Conservation (phyloP, 2,797 vertebrate genomes). For the Arnoldichthys spilopterus region DNA sequence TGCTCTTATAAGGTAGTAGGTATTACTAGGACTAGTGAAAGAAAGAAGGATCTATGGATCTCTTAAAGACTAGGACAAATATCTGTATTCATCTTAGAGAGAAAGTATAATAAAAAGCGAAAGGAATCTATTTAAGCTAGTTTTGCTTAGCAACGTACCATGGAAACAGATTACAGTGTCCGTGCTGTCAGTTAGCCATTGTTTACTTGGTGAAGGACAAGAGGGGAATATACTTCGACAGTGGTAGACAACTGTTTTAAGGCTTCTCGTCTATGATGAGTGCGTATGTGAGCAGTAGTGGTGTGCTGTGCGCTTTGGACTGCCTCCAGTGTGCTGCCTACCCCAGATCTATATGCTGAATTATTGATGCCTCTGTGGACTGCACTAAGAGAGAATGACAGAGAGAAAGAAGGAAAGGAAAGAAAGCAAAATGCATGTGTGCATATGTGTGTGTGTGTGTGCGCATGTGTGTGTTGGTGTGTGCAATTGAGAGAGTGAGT, state of each 20-base stretch:
- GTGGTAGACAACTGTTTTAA: conserved; percentile 33
- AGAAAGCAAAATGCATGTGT: conserved; percentile 43
- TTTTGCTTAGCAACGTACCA: conserved; percentile 1
- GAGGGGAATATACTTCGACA: conserved; percentile 38
- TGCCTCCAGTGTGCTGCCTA: conserved; percentile 66
- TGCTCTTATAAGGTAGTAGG: no score
- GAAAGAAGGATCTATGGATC: no score
- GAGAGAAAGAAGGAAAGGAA: conserved; percentile 21
- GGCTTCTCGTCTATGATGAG: conserved; percentile 35
- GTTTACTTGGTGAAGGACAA: conserved; percentile 29
- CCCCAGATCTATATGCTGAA: conserved; percentile 76
- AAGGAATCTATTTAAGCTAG: conserved; percentile 4
- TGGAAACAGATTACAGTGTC: neutral
- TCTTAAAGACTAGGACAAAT: neutral
- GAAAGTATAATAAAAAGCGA: neutral
- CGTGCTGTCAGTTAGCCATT: conserved; percentile 2
- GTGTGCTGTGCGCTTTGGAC: conserved; percentile 56
- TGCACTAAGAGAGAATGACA: conserved; percentile 42
- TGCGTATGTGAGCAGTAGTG: conserved; percentile 42
- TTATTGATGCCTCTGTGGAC: conserved; percentile 76
- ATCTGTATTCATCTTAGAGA: neutral
- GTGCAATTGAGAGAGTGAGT: conserved; percentile 46
- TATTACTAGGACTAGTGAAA: no score
- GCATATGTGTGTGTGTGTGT: conserved; percentile 42
- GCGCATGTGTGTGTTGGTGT: no score